Base-by-base conservation (phyloP, 2,888 invertebrate genomes). In the Fabriciana adippe region DNA sequence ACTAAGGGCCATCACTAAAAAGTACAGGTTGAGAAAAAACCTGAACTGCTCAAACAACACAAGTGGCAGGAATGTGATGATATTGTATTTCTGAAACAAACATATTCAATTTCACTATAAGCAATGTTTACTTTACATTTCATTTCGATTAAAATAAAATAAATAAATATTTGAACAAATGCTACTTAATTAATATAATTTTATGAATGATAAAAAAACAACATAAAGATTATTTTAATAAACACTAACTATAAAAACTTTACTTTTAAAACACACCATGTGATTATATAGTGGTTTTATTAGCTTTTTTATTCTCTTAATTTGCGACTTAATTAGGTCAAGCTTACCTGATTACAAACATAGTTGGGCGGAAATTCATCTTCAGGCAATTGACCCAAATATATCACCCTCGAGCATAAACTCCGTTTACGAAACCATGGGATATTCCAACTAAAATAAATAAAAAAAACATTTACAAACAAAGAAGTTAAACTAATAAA, bases 21-120 rank as follows among this genome's bases (percentile, higher is more conserved):
- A 99, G 88, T 99, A 99, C 68, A 99, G 91, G 92, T 99, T 99
- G 75, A 99, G 94, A 90, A 99, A 99, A 92, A 99, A 99, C 79
- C 98, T 97, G 93, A 99, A 99, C 92, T 99, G 99, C 90, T 99
- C 98, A 92, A 96, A 99, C 72, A 99, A 94, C 70, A 99, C 99
- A 90, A 97, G 85, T 5, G 97, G 97, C 79, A 97, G 93, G 93
- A 97, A 97, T 83, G 97, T 97, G 77, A 97, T 94, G 77, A 97
- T 94, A 89, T 97, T 99, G 93, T 99, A 99, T 94, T 99, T 99
- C 93, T 98, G 97, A 51, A 90, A 89, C 47, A 66, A 69, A 69
- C 4, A 59, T 31, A 26, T 21, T n/a, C 13, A 60, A 26, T 45
- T 47, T 11, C 26, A 26, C 21, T 57, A 21, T 16, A 6, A 31